A percentile compares a stretch with the other conserved stretches of the same genome.
These are phyloP conservation scores for Patella vulgata DNA, from an alignment of 1,140 invertebrate genomes.

Conservation along the genomic window DNA sequence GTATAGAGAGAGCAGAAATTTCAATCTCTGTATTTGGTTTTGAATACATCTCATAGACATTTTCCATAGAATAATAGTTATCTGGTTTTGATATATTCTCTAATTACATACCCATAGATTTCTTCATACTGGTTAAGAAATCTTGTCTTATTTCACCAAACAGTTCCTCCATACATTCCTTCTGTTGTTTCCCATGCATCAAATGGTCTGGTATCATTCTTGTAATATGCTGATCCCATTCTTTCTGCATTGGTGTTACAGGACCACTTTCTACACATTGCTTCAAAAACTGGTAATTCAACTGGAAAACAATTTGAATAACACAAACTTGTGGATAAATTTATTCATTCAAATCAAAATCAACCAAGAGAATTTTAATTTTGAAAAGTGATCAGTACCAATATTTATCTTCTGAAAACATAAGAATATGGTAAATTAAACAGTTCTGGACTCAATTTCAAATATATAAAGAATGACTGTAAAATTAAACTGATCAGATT, in stretches of 20 bases:
- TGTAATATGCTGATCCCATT: constrained; percentile 62
- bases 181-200: constrained; percentile 38
- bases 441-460: no score
- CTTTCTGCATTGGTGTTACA: constrained; percentile 61
- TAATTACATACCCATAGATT: constrained; percentile 65
- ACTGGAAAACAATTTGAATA: constrained; percentile 30
- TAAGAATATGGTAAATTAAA: no score
- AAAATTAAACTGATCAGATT: no score
- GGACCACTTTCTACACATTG: constrained; percentile 62
- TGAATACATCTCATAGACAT: no score
- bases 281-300: constrained; percentile 65
- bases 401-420: no score
- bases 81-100: no score
- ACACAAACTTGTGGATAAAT: background rate
- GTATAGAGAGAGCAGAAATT: no score
- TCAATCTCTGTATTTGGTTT: no score
- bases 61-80: no score
- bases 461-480: no score
- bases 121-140: constrained; percentile 64
- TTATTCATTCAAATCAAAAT: background rate
- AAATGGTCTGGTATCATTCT: constrained; percentile 58
- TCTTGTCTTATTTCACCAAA: constrained; percentile 61
- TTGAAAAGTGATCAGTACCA: background rate
- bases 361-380: background rate
- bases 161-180: constrained; percentile 50